Conservation (phyloP, 2,888 invertebrate species). For the Chymomyza caudatula region DNA sequence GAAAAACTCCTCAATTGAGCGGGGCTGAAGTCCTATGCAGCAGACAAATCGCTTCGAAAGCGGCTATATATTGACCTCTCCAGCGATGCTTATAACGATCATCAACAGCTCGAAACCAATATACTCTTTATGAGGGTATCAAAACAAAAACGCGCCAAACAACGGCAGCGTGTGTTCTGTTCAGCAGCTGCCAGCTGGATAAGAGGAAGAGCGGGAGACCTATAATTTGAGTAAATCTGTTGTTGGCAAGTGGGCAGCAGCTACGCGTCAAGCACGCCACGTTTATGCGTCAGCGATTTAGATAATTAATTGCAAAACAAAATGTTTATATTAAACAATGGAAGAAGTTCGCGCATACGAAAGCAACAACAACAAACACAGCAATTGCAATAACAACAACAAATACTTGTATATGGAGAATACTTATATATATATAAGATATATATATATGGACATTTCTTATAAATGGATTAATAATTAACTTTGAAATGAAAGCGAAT, state of each 20-base stretch:
- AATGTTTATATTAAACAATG: slow-evolving; percentile 30
- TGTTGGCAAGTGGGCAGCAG: slow-evolving; percentile 17
- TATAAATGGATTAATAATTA: slow-evolving; percentile 6
- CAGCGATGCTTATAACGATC: no score
- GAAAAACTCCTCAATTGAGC: no score
- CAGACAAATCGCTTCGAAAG: no score
- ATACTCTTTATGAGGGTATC: neutral
- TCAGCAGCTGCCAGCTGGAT: neutral
- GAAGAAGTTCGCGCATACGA: slow-evolving; percentile 1
- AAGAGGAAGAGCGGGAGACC: neutral
- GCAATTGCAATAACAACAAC: slow-evolving; percentile 32
- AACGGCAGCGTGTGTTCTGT: neutral
- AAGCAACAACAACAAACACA: neutral
- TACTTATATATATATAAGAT: neutral
- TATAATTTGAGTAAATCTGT: neutral
- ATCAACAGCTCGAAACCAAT: neutral
- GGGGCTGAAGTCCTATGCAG: no score
- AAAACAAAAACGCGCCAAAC: neutral
- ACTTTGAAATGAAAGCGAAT: slow-evolving; percentile 4
- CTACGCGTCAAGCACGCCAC: neutral
- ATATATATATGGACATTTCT: neutral
- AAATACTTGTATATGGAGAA: slow-evolving; percentile 13
- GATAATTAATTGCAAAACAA: slow-evolving; percentile 55
- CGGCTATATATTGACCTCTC: no score
- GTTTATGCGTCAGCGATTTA: slow-evolving; percentile 44